phyloP scores from a whole-genome alignment of 2,797 vertebrate species.

The Prionace glauca region DNA sequence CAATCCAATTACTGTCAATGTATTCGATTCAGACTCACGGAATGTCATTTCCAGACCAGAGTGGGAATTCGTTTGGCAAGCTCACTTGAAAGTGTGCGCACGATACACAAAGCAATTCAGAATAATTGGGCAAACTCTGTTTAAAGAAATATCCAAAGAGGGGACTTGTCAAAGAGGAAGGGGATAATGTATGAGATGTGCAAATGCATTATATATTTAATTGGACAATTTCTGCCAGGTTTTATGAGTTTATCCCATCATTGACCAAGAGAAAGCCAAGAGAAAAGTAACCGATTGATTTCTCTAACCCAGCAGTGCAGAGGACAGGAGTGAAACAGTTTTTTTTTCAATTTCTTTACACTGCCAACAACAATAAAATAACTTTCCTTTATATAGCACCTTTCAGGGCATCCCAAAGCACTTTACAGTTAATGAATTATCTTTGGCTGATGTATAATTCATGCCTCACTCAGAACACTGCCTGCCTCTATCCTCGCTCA shows the following conservation, averaged over 20 bases:
- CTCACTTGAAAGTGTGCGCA: neutral
- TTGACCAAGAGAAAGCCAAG: neutral
- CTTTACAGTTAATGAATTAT: neutral
- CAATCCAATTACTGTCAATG: neutral
- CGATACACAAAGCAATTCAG: neutral
- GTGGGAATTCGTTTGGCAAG: neutral
- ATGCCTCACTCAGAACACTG: neutral
- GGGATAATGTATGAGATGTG: neutral
- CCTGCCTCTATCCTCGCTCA: neutral
- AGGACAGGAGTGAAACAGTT: neutral
- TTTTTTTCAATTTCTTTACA: neutral
- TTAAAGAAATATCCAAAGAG: neutral
- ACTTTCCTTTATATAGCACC: no score
- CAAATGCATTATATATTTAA: neutral
- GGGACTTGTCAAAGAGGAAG: neutral
- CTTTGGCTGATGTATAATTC: no score
- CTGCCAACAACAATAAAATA: neutral
- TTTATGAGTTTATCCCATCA: neutral
- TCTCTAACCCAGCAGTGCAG: neutral
- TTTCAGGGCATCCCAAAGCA: neutral
- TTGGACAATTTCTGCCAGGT: neutral
- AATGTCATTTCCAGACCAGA: neutral
- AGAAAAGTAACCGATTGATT: neutral
- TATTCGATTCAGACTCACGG: neutral
- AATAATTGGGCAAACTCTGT: slow-evolving; percentile 4